These are phyloP conservation scores for Drosophila jambulina DNA, from an alignment of 1,140 invertebrate genomes.

Conservation along the genomic window DNA sequence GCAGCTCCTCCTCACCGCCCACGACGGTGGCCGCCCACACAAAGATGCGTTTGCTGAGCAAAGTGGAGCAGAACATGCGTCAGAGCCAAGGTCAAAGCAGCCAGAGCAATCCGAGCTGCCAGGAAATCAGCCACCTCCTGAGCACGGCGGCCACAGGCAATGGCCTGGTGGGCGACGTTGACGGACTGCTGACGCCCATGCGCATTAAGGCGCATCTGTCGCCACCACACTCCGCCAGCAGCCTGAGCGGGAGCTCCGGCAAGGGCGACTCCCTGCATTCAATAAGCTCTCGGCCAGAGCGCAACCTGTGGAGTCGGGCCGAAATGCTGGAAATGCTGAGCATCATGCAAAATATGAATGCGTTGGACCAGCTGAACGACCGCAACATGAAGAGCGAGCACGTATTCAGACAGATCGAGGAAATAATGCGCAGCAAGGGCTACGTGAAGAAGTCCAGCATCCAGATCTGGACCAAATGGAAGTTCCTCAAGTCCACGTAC, in stretches of 20 bases:
- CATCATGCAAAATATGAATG: conserved; percentile 77
- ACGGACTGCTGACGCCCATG: conserved; percentile 72
- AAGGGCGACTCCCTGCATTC: conserved; percentile 22
- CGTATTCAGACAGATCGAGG: conserved; percentile 73
- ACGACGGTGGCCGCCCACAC: conserved; percentile 73
- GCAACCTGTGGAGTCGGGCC: conserved; percentile 79
- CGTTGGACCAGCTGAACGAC: conserved; percentile 72
- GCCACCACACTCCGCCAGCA: conserved; percentile 23
- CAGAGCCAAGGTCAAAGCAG: conserved; percentile 48
- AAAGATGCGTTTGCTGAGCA: conserved; percentile 70
- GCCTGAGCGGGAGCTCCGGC: background rate
- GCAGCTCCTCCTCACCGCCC: conserved; percentile 29
- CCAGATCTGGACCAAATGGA: conserved; percentile 84
- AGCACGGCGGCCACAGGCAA: conserved; percentile 68
- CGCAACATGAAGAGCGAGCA: conserved; percentile 76
- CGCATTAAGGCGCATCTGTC: conserved; percentile 41
- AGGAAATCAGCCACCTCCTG: conserved; percentile 67
- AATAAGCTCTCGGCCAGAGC: conserved; percentile 57
- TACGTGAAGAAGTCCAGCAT: conserved; percentile 76
- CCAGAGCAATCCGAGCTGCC: conserved; percentile 32
- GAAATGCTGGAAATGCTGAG: conserved; percentile 78
- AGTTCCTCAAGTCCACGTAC: conserved; percentile 82
- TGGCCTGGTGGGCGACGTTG: conserved; percentile 74
- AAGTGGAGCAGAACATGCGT: conserved; percentile 76
- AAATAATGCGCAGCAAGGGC: conserved; percentile 72